phyloP scores from a whole-genome alignment of 2,113 vertebrate genomes.

The Brachionichthys hirsutus region DNA sequence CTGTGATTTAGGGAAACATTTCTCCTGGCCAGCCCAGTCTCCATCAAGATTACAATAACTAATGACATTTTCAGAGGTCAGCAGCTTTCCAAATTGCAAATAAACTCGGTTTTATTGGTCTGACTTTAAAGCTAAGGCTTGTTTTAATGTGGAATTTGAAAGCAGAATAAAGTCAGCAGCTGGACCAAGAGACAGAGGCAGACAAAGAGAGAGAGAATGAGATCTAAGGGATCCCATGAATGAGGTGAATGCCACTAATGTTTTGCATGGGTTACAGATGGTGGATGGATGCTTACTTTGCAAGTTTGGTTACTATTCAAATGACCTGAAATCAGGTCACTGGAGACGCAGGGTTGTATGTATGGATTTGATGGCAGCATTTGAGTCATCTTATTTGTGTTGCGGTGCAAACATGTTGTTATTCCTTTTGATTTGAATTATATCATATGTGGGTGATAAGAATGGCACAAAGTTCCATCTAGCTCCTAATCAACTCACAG shows the following conservation, averaged over 20 bases:
- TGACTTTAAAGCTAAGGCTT: constrained; percentile 2
- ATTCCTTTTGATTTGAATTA: background rate
- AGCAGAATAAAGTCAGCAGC: constrained; percentile 33
- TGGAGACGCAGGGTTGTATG: background rate
- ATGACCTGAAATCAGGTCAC: constrained; percentile 48
- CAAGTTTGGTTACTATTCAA: constrained; percentile 71
- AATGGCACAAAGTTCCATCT: background rate
- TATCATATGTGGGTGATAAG: background rate
- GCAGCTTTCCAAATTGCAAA: constrained; percentile 40
- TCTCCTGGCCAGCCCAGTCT: constrained; percentile 16
- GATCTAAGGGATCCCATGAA: constrained; percentile 8
- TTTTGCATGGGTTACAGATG: constrained; percentile 67
- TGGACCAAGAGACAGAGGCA: background rate
- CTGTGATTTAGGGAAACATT: constrained; percentile 56
- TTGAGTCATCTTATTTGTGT: background rate
- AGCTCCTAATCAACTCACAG: background rate
- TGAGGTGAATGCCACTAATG: constrained; percentile 22
- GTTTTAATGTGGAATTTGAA: constrained; percentile 36
- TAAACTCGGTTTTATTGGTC: constrained; percentile 31
- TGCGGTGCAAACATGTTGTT: background rate
- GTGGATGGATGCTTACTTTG: constrained; percentile 52
- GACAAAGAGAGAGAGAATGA: background rate
- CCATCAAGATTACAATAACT: constrained; percentile 28
- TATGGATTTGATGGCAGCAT: background rate
- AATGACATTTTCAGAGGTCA: constrained; percentile 41